phyloP scores from a whole-genome alignment of 1,140 invertebrate species.

The Metopolophium dirhodum region DNA sequence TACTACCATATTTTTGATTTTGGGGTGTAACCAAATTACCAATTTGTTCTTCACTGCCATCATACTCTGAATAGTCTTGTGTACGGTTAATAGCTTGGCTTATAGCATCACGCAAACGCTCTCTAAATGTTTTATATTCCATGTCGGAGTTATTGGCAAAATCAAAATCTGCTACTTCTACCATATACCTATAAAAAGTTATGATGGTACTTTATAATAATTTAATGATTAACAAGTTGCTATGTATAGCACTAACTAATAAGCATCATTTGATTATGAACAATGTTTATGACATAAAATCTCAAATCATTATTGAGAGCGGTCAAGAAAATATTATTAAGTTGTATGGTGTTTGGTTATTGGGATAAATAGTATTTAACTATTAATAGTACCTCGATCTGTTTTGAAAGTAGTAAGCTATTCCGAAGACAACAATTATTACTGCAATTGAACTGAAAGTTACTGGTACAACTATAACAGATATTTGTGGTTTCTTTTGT shows the following conservation, averaged over 20 bases:
- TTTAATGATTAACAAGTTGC: too few relatives aligned
- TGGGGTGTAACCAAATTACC: slow-evolving; percentile 44
- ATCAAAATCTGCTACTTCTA: slow-evolving; percentile 88
- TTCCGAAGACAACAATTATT: slow-evolving; percentile 81
- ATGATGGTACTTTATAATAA: background rate
- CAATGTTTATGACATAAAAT: background rate
- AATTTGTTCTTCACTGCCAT: slow-evolving; percentile 57
- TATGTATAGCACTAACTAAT: background rate
- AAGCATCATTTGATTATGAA: background rate
- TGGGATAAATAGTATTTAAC: background rate
- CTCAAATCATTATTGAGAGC: background rate
- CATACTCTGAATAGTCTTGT: slow-evolving; percentile 60
- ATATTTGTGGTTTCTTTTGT: slow-evolving; percentile 76
- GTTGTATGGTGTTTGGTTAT: background rate
- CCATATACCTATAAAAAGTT: slow-evolving; percentile 68
- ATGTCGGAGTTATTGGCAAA: slow-evolving; percentile 79
- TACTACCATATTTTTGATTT: slow-evolving; percentile 61
- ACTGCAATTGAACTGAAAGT: slow-evolving; percentile 78
- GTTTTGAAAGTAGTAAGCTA: slow-evolving; percentile 83
- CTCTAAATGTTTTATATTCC: slow-evolving; percentile 84
- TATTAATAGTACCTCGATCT: slow-evolving; percentile 68
- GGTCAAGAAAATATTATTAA: background rate
- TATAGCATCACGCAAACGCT: slow-evolving; percentile 79
- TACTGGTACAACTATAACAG: slow-evolving; percentile 84
- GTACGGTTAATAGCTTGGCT: slow-evolving; percentile 66